Percentiles rank a stretch among this genome's conserved stretches.
phyloP scores from a whole-genome alignment of 1,140 invertebrate genomes.

The Octopus bimaculoides region DNA sequence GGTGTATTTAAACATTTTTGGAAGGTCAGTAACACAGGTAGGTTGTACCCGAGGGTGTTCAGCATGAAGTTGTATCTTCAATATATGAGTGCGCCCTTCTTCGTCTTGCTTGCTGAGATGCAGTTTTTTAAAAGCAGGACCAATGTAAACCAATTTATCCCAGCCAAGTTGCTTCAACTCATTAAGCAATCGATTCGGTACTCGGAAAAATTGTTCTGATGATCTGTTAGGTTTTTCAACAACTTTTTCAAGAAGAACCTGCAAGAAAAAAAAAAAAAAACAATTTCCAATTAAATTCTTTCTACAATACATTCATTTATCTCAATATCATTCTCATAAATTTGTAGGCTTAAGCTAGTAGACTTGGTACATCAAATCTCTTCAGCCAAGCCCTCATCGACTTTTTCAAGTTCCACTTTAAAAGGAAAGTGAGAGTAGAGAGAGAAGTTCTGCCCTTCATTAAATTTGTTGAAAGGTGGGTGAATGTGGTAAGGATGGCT shows the following conservation, averaged over 20 bases:
- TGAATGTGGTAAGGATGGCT: too few relatives aligned
- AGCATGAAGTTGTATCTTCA: slow-evolving; percentile 3
- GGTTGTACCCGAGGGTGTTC: slow-evolving; percentile 29
- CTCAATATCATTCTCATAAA: too few relatives aligned
- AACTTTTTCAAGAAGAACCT: slow-evolving; percentile 6
- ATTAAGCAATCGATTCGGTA: background rate
- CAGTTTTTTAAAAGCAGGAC: background rate
- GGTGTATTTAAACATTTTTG: slow-evolving; percentile 32
- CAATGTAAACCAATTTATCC: background rate
- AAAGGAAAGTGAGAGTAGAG: too few relatives aligned
- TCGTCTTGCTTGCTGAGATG: background rate
- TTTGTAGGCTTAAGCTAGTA: too few relatives aligned
- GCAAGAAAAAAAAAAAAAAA: background rate
- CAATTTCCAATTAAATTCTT: too few relatives aligned
- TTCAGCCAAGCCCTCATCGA: too few relatives aligned
- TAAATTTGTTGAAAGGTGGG: too few relatives aligned
- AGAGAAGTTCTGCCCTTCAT: too few relatives aligned
- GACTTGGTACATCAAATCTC: too few relatives aligned
- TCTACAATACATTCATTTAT: too few relatives aligned
- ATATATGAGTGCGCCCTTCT: background rate
- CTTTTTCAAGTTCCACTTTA: too few relatives aligned
- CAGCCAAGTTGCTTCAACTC: background rate
- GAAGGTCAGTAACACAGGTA: slow-evolving; percentile 31
- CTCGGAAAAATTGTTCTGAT: background rate
- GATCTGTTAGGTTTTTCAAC: background rate